A percentile compares a stretch with the other conserved stretches of the same genome.
Conservation (phyloP, 1,140 invertebrate genomes). For the Stegodyphus dumicola region DNA sequence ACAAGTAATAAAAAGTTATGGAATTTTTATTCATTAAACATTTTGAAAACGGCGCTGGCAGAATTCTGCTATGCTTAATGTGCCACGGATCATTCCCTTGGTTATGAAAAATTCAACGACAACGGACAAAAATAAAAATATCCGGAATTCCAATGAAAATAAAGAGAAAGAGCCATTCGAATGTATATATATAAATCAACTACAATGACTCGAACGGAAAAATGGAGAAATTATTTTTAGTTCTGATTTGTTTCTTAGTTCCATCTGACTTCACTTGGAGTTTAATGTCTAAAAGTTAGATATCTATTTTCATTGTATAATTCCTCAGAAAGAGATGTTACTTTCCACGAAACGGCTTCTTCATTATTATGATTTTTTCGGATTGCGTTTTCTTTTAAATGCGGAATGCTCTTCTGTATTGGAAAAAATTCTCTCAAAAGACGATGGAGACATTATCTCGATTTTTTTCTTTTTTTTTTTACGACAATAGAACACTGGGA, state of each 20-base stretch:
- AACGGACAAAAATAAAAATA: not conserved
- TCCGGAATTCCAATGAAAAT: not conserved
- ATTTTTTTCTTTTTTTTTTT: not conserved
- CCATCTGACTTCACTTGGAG: slow-evolving; percentile 42
- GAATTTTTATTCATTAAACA: slow-evolving; percentile 47
- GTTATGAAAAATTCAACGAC: slow-evolving; percentile 54
- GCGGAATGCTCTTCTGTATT: slow-evolving; percentile 14
- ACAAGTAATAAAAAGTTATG: slow-evolving; percentile 32
- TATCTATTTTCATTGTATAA: slow-evolving; percentile 56
- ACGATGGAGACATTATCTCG: slow-evolving; percentile 28
- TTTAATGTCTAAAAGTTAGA: slow-evolving; percentile 55
- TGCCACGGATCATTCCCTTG: slow-evolving; percentile 48
- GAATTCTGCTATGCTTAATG: slow-evolving; percentile 2
- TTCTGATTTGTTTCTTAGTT: slow-evolving; percentile 50
- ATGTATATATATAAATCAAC: slow-evolving; percentile 50
- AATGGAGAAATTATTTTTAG: slow-evolving; percentile 32
- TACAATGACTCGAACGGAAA: slow-evolving; percentile 26
- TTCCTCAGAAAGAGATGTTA: slow-evolving; percentile 14
- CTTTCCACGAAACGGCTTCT: not conserved
- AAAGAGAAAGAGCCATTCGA: slow-evolving; percentile 1
- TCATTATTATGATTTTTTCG: slow-evolving; percentile 25
- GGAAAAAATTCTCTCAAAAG: slow-evolving; percentile 31
- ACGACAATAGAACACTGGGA: slow-evolving; percentile 28
- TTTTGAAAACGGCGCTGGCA: slow-evolving; percentile 3
- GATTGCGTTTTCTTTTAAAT: not conserved